Conservation (phyloP, 53 echinoderm and acorn worm species). For the Echinometra lucunter region DNA sequence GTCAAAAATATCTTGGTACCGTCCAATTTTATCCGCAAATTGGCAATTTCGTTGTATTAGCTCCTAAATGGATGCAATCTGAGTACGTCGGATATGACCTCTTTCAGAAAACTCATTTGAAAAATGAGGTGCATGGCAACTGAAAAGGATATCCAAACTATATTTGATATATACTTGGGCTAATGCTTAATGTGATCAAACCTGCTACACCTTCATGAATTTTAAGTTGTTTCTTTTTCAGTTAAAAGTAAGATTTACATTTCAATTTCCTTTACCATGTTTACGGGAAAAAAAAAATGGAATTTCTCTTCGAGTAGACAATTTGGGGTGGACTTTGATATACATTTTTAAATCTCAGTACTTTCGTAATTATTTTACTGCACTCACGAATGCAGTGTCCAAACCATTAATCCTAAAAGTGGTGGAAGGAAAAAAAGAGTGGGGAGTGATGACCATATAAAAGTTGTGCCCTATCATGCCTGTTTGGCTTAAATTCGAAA, state of each 20-base stretch:
- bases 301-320: too few relatives aligned
- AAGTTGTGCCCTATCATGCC: background rate
- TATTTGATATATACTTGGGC: background rate
- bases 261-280: too few relatives aligned
- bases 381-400: too few relatives aligned
- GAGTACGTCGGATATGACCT: conserved; percentile 16
- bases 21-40: conserved; percentile 43
- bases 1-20: background rate
- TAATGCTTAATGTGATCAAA: background rate
- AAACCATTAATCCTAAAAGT: too few relatives aligned
- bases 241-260: background rate
- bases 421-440: too few relatives aligned
- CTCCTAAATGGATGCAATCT: conserved; percentile 44
- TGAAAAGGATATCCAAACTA: background rate
- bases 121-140: background rate
- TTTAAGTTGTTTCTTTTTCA: background rate
- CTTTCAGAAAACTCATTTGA: conserved; percentile 8
- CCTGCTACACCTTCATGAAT: background rate
- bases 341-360: too few relatives aligned
- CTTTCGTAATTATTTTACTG: too few relatives aligned
- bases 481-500: background rate
- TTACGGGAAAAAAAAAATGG: too few relatives aligned
- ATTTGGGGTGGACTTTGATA: too few relatives aligned
- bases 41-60: conserved; percentile 52
- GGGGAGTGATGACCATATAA: too few relatives aligned